Base-by-base conservation (phyloP, 2,113 vertebrate genomes). In the Bungarus multicinctus region DNA sequence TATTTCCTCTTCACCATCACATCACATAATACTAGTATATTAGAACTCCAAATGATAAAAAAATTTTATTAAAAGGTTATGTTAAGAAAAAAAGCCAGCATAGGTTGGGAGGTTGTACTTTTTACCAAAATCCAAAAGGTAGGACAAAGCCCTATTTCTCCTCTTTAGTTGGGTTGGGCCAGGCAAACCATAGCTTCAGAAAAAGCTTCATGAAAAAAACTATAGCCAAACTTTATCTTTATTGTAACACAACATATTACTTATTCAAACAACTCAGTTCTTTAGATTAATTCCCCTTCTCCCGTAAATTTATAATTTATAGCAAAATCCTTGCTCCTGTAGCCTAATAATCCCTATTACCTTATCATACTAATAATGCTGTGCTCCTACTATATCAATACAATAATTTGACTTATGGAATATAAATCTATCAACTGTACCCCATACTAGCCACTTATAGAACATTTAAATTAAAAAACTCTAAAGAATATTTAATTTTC, bases 341-440 rank as follows among this genome's bases (percentile, higher is more conserved):
- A 34, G 30, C 14, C 5, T 74, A 74, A 34, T 74, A 74, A 34
- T 18, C 69, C 14, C n/a, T 74, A 74, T 74, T 74, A 74, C n/a
- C 14, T 74, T 34, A 74, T 34, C n/a, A 14, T 74, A 7, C n/a
- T 74, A 74, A 74, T 74, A 16, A 34, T 74, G n/a, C n/a, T 34
- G 5, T 74, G 14, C 69, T 74, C n/a, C 69, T 18, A 34, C 69
- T 74, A 18, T 74, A 74, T 34, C 16, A 74, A 18, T 74, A 34
- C n/a, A 74, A 74, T 39, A 34, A 34, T 74, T 74, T 74, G 69
- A 74, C 69, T 34, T 74, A n/a, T 74, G 69, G 25, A 30, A 88
- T 27, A 93, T 4, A 91, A 88, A 25, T 47, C 87, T 43, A 89
- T 94, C 91, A 91, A 91, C 87, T 0, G 93, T n/a, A 92, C 8